A percentile compares a stretch with the other conserved stretches of the same genome.
phyloP scores from a whole-genome alignment of 2,797 vertebrate genomes.

The Scarus forsteni region DNA sequence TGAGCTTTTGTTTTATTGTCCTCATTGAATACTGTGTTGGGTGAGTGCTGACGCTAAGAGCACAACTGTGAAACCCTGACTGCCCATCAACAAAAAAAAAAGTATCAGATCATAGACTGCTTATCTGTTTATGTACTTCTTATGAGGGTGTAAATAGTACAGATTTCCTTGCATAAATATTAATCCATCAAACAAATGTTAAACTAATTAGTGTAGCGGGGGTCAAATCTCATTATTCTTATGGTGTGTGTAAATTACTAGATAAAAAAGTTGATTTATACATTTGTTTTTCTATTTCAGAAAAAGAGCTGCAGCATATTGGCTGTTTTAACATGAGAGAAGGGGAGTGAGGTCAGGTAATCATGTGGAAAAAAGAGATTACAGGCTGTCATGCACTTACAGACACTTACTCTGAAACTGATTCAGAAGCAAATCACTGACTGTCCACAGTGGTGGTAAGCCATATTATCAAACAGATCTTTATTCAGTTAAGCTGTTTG shows the following conservation, averaged over 20 bases:
- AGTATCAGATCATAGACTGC: slow-evolving; percentile 1
- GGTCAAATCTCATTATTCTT: too few relatives aligned
- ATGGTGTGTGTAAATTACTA: neutral
- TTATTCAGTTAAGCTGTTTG: neutral
- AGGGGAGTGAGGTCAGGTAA: slow-evolving; percentile 25
- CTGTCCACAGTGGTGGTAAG: slow-evolving; percentile 1
- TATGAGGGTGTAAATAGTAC: too few relatives aligned
- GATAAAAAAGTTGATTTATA: neutral
- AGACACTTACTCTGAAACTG: slow-evolving; percentile 15
- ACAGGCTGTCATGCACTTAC: slow-evolving; percentile 29
- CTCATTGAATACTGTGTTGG: slow-evolving; percentile 17
- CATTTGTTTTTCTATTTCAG: neutral
- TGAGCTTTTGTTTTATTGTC: slow-evolving; percentile 52
- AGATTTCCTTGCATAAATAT: too few relatives aligned
- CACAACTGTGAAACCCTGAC: slow-evolving; percentile 13
- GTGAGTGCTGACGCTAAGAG: slow-evolving; percentile 11
- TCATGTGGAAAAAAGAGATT: slow-evolving; percentile 44
- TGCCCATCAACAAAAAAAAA: slow-evolving; percentile 18
- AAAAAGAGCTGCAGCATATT: slow-evolving; percentile 12
- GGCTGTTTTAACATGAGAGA: slow-evolving; percentile 3
- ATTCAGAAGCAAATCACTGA: slow-evolving; percentile 11
- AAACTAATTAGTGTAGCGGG: neutral
- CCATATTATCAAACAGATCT: neutral
- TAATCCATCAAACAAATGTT: neutral
- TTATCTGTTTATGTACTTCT: too few relatives aligned